Conservation (phyloP, 2,888 invertebrate genomes). For the Cataglyphis livida region DNA sequence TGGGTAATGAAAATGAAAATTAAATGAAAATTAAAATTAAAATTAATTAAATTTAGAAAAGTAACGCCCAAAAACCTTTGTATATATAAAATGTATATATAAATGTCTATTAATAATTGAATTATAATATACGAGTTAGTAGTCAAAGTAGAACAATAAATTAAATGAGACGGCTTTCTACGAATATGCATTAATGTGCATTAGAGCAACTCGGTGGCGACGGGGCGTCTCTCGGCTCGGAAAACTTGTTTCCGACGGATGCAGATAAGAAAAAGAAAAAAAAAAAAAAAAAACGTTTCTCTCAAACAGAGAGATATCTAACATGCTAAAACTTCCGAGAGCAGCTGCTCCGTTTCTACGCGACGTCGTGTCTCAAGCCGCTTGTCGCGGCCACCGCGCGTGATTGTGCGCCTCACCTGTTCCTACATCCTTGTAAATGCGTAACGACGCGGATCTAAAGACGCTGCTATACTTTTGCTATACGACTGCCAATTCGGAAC, state of each 20-base stretch:
- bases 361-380: constrained; percentile 1
- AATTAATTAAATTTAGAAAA: too few species aligned
- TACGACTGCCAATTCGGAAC: not conserved
- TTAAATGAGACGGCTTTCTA: not conserved
- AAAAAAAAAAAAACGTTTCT: constrained; percentile 61
- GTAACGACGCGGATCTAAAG: not conserved
- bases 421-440: constrained; percentile 8
- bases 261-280: constrained; percentile 67
- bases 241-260: constrained; percentile 65
- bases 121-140: not conserved
- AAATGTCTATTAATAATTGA: constrained; percentile 1
- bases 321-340: constrained; percentile 63
- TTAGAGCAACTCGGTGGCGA: not conserved
- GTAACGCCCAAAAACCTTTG: too few species aligned
- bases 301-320: constrained; percentile 64
- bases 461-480: not conserved
- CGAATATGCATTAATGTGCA: constrained; percentile 6
- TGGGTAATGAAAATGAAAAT: too few species aligned
- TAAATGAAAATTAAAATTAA: too few species aligned
- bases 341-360: constrained; percentile 67
- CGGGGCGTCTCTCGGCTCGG: constrained; percentile 62
- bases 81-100: not conserved
- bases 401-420: constrained; percentile 54
- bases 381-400: constrained; percentile 46
- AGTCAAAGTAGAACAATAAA: not conserved